Base-by-base conservation (phyloP, 2,888 invertebrate species). In the Lochmaea crataegi region DNA sequence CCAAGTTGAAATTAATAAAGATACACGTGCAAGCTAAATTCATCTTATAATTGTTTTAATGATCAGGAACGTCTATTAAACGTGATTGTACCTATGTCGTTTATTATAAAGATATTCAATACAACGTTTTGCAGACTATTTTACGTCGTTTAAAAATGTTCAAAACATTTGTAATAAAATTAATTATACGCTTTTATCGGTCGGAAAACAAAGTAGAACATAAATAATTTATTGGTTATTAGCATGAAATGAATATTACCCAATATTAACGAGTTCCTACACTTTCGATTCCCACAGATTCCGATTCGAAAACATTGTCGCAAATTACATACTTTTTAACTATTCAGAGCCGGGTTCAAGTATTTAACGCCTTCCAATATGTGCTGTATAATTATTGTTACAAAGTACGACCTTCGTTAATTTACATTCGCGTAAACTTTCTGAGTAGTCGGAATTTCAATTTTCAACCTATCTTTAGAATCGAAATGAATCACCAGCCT, bases 241-340 rank as follows among this genome's bases (percentile, higher is more conserved):
- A 56, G 66, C 66, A 66, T 66, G 56, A 66, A 66, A 16, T 42
- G 22, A 56, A 66, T 57, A 42, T 66, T 66, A 56, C 66, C 57
- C 32, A 66, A 66, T 66, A 66, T 57, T 26, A 65, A 32, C 38
- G 53, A 38, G 18, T 65, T 65, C 56, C 53, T 65, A 66, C 66
- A 66, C 66, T 66, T 66, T 66, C 66, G 41, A 57, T 66, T 66
- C 66, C 66, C 38, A 66, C 66, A 56, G 66, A 66, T 57, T 63
- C 61, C 61, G 18, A 65, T 10, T 32, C 65, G 32, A 53, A 56
- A 16, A 66, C 56, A 45, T 65, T 66, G 66, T 57, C 66, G n/a
- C 66, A 57, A 38, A 57, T 57, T 56, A 18, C 22, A 22, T 66
- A 38, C 38, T 45, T 58, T 58, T 58, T 12, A n/a, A 63, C 48